Base-by-base conservation (phyloP, 53 echinoderm and acorn worm genomes). In the Apostichopus leukothele region DNA sequence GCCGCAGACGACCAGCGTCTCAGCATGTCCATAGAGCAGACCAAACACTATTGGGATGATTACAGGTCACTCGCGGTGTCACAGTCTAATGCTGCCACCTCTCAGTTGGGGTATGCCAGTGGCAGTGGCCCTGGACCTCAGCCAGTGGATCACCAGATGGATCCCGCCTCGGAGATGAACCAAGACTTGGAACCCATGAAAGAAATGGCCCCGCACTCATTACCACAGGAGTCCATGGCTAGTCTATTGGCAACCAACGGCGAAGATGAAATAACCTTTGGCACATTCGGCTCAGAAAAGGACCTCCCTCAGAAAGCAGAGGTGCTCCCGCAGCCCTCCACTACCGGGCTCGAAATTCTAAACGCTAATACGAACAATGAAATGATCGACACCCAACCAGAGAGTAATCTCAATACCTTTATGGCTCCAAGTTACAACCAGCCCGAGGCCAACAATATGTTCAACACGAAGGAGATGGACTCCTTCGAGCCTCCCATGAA, bases 31-130 rank as follows among this genome's bases (percentile, higher is more conserved):
- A 95, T 97, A 51, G 93, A 93, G 71, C 90, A 94, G 23, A 93
- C 95, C 53, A 95, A 95, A 59, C 92, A 90, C 60, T 52, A 94
- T 67, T 97, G 98, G 98, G 98, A 97, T 75, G 75, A 88, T 19
- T 83, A 68, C 16, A 81, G 90, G 54, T 90, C 93, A 59, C 90
- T 90, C 60, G 90, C 94, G 11, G 52, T 22, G 18, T 23, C 74
- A 19, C 53, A 73, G 51, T 27, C 87, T 4, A 68, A 50, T 13
- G 51, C 50, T 60, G 50, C 88, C 6, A 14, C 66, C 6, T 50
- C 88, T 12, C 88, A 87, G 88, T 23, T 87, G 7, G 88, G 74
- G 23, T 87, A 75, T 19, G 5, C 54, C 75, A 3, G 51, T 20
- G 53, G 59, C 9, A 67, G 50, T 85, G 85, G 85, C 6, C 85